Percentiles rank a stretch among this genome's conserved stretches.
phyloP scores from a whole-genome alignment of 2,113 vertebrate genomes.

The Malurus cyaneus region DNA sequence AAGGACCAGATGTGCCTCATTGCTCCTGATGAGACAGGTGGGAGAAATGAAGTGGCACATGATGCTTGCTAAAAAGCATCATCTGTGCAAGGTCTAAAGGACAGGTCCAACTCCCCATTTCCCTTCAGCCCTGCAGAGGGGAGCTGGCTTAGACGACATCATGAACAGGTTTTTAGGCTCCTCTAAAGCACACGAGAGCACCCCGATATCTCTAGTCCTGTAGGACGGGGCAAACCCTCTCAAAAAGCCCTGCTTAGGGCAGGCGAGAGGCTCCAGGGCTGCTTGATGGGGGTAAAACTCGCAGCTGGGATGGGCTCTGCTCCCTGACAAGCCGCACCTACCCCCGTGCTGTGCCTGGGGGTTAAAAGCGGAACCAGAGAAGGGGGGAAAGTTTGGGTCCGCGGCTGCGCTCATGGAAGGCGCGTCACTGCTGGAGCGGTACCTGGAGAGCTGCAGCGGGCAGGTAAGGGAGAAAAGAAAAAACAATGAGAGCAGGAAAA shows the following conservation, averaged over 20 bases:
- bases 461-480: not conserved
- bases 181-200: accelerated
- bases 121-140: accelerated
- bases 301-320: accelerated
- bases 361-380: accelerated
- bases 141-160: not conserved
- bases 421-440: slow-evolving; percentile 67
- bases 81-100: not conserved
- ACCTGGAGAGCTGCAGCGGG: slow-evolving; percentile 72
- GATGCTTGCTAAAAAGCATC: not conserved
- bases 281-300: not conserved
- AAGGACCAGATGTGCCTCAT: not conserved
- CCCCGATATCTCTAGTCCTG: accelerated
- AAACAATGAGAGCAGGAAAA: accelerated
- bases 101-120: accelerated
- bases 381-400: accelerated
- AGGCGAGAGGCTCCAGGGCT: not conserved
- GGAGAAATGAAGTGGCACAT: not conserved
- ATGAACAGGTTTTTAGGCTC: not conserved
- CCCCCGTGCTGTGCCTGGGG: accelerated
- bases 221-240: not conserved
- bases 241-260: accelerated
- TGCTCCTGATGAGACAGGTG: not conserved
- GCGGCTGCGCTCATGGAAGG: slow-evolving; percentile 49
- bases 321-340: not conserved